phyloP scores from a whole-genome alignment of 2,888 invertebrate species.

The Plutella xylostella region DNA sequence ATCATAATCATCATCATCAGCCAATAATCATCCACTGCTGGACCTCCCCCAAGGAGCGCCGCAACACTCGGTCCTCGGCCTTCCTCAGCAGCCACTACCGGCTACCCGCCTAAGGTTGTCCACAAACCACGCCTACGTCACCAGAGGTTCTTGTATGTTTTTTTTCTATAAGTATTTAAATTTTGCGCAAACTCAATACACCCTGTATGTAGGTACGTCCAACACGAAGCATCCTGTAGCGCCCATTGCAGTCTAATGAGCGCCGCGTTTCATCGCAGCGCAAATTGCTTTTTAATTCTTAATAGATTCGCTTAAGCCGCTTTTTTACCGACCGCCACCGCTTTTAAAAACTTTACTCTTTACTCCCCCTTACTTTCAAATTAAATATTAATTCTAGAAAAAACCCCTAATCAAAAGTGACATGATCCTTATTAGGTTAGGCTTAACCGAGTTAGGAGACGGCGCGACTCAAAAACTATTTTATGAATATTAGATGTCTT shows the following conservation, averaged over 20 bases:
- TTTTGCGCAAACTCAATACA: background rate
- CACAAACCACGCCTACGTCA: too few relatives aligned
- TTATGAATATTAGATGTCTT: conserved; percentile 69
- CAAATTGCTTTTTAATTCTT: conserved; percentile 60
- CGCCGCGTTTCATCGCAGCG: conserved; percentile 28
- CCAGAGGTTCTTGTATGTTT: too few relatives aligned
- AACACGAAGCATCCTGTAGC: conserved; percentile 6
- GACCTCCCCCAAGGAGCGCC: too few relatives aligned
- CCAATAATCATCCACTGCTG: too few relatives aligned
- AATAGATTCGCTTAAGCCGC: conserved; percentile 60
- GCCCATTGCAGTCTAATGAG: conserved; percentile 43
- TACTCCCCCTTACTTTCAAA: conserved; percentile 42
- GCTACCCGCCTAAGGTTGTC: too few relatives aligned
- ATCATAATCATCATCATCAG: too few relatives aligned
- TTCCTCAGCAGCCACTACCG: too few relatives aligned
- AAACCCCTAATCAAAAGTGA: conserved; percentile 64
- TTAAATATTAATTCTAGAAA: conserved; percentile 34
- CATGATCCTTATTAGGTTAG: conserved; percentile 66
- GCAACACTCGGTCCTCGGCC: too few relatives aligned
- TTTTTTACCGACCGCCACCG: conserved; percentile 46
- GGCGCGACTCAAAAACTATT: conserved; percentile 69
- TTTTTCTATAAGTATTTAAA: too few relatives aligned
- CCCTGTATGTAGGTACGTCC: background rate
- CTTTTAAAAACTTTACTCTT: conserved; percentile 46
- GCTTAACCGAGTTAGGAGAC: conserved; percentile 58